Evolutionary conservation across 2,797 vertebrate genomes (phyloP), one percentile per base, ranked within the genome.

Genomic region (Micropoecilia bifurca): DNA sequence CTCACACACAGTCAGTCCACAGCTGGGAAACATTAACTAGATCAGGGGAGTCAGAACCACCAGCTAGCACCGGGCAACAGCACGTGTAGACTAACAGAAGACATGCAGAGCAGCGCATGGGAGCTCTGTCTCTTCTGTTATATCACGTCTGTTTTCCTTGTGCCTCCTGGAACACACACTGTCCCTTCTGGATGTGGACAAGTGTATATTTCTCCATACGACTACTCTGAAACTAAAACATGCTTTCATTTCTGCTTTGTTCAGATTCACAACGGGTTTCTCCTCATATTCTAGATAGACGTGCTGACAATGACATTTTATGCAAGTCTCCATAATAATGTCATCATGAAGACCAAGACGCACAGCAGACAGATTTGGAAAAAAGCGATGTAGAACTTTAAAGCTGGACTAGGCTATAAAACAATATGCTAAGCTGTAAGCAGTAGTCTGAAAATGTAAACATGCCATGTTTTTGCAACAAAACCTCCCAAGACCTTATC

Each of bases 1-100:
- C 71, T 80, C 74, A 80, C 48, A 74, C 6, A 71, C 83, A 73
- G 88, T 82, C 89, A 43, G 82, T 79, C 79, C 73, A 84, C 93
- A 94, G 90, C 92, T 95, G 94, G 94, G 85, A 94, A 92, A 92
- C 91, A 95, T 95, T 94, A 94, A 93, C 88, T 89, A 74, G 39
- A 91, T 87, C 71, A 55, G 69, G 74, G 86, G 46, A 86, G 85
- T 85, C 76, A 77, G 82, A 83, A 74, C 66, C 76, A 89, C 75
- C 88, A 87, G 79, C 78, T 85, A 85, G 78, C 14, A 22, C 57
- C 80, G 76, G 84, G 83, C 68, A 92, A 86, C 74, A 90, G 77
- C 87, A 91, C 63, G 71, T 87, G 85, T 71, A 82, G 61, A 83
- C 78, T 68, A 47, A 74, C 72, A 80, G 83, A 89, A 81, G 78